Base-by-base conservation (phyloP, 2,797 vertebrate genomes). In the Pelochelys cantorii region DNA sequence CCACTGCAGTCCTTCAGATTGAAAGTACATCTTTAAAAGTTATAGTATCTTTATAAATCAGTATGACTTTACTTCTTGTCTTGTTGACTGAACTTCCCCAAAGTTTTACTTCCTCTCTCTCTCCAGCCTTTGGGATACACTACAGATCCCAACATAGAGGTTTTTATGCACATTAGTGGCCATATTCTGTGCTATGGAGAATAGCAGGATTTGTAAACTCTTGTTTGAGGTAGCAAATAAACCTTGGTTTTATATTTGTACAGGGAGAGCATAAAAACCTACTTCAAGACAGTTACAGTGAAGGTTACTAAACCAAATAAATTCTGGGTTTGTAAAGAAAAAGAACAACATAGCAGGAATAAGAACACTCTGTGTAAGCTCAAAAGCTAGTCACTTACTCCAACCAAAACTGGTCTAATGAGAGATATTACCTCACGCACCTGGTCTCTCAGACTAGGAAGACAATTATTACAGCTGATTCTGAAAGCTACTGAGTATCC, bases 21-120 rank as follows among this genome's bases (percentile, higher is more conserved):
- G 93, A 97, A 98, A 98, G 97, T 97, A 93, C 95, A 93, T 2
- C 52, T 96, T 98, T 96, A 97, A 98, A 98, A 98, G 97, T 98
- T 97, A 96, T 74, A 96, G 93, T 90, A 97, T 96, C 97, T 97
- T 97, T 97, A 98, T 97, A 98, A 98, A 98, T 98, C 97, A 98
- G 96, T 78, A 18, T 79, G 85, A 93, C 90, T 83, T 93, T 96
- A 98, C 96, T 98, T 97, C 96, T 96, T 81, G 89, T 92, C 93
- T 95, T 97, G 97, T 98, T 98, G 97, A 97, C 93, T 96, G 88
- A 77, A 96, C 92, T 97, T 96, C 94, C 83, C 79, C 53, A 52
- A 97, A 98, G 94, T 97, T 97, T 92, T 93, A 96, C 93, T 88
- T 97, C 84, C 80, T 60, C 56, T 53, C 57, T 84, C 60, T 93